Evolutionary conservation across 2,797 vertebrate species (phyloP).

Genomic region (Sus cebifrons): DNA sequence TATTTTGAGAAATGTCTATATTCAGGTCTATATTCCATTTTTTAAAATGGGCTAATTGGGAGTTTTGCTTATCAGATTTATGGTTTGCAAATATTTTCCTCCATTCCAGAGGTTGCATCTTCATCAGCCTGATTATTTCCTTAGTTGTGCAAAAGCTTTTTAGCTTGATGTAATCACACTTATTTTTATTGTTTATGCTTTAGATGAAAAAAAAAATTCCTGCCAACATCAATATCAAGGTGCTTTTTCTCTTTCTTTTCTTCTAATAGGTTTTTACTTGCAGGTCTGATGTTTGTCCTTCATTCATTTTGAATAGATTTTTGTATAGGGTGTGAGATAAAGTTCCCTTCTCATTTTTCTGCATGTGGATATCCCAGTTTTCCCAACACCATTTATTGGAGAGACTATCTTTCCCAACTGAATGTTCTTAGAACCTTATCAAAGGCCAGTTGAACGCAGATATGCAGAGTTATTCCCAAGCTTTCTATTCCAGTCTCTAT

Average conservation of each 20-base stretch:
- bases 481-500: too few relatives aligned
- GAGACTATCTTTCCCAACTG: too few relatives aligned
- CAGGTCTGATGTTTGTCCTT: background rate
- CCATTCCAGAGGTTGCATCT: background rate
- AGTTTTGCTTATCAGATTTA: background rate
- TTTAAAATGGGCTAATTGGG: background rate
- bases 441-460: too few relatives aligned
- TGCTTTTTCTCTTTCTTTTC: background rate
- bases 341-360: too few relatives aligned
- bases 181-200: background rate
- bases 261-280: background rate
- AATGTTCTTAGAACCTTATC: too few relatives aligned
- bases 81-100: background rate
- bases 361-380: too few relatives aligned
- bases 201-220: background rate
- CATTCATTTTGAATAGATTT: background rate
- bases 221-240: background rate
- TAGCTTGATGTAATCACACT: background rate
- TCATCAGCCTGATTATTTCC: background rate
- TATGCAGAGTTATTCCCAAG: too few relatives aligned
- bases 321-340: too few relatives aligned
- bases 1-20: background rate
- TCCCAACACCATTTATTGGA: too few relatives aligned
- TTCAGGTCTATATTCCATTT: background rate
- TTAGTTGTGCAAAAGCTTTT: background rate